These are phyloP conservation scores for Agriopis leucophaearia DNA, from an alignment of 2,888 invertebrate genomes.

Conservation along the genomic window DNA sequence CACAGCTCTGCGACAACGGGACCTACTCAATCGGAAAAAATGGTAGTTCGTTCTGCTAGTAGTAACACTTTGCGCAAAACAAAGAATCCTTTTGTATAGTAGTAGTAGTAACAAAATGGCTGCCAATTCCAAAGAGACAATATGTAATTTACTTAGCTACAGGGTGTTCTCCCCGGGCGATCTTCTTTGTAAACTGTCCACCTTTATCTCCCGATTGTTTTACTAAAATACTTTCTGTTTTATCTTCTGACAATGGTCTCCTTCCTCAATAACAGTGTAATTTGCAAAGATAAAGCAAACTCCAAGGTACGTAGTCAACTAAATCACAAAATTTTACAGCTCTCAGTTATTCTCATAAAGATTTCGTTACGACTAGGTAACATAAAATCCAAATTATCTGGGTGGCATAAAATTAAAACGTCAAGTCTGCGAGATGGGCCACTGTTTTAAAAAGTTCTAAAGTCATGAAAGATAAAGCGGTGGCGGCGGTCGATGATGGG, in stretches of 20 bases:
- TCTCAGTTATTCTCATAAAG: conserved; percentile 58
- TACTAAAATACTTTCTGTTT: conserved; percentile 34
- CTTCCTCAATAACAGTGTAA: conserved; percentile 40
- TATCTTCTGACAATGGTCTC: conserved; percentile 38
- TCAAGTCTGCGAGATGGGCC: conserved; percentile 62
- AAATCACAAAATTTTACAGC: conserved; percentile 56
- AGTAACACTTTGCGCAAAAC: conserved; percentile 7
- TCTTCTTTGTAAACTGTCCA: conserved; percentile 14
- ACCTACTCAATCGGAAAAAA: conserved; percentile 78
- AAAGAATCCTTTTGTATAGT: background rate
- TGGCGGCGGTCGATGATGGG: conserved; percentile 72
- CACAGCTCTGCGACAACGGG: conserved; percentile 79
- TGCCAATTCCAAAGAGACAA: conserved; percentile 15
- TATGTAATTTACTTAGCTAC: conserved; percentile 28
- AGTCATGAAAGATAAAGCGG: conserved; percentile 82
- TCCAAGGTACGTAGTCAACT: conserved; percentile 41
- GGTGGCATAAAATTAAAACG: conserved; percentile 77
- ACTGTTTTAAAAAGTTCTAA: conserved; percentile 77
- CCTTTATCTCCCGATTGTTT: conserved; percentile 59
- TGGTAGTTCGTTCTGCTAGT: conserved; percentile 47
- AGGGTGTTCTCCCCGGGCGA: conserved; percentile 22
- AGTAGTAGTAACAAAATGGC: background rate
- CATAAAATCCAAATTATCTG: conserved; percentile 75
- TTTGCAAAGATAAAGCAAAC: conserved; percentile 40
- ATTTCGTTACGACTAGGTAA: conserved; percentile 61